Conservation (phyloP, 2,888 invertebrate genomes). For the Hirudinaria manillensis region DNA sequence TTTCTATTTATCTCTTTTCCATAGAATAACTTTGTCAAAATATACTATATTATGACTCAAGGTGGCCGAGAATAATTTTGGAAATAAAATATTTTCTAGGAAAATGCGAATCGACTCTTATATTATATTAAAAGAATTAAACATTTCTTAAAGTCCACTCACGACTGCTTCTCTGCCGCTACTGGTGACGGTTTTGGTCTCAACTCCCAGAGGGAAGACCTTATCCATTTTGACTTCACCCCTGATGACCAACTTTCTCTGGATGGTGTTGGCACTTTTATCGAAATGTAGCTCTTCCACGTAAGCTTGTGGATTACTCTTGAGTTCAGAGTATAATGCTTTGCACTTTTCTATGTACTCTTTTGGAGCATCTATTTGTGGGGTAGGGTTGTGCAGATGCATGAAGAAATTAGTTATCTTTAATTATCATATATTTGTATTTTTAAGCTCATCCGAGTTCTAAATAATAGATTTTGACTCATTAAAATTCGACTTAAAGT, state of each 20-base stretch:
- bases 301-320: constrained; percentile 24
- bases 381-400: not conserved
- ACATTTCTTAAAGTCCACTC: not conserved
- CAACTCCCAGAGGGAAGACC: constrained; percentile 19
- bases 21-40: not conserved
- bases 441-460: too few relatives aligned
- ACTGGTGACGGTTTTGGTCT: not conserved
- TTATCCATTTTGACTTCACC: constrained; percentile 25
- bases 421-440: not conserved
- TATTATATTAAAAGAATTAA: not conserved
- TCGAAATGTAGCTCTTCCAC: constrained; percentile 21
- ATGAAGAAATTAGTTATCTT: not conserved
- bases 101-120: not conserved
- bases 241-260: constrained; percentile 9
- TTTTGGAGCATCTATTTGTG: constrained; percentile 17
- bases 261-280: constrained; percentile 1
- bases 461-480: too few relatives aligned
- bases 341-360: constrained; percentile 23
- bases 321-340: constrained; percentile 5
- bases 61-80: not conserved
- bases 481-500: too few relatives aligned
- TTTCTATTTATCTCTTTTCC: not conserved
- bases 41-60: too few relatives aligned
- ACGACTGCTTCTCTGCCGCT: constrained; percentile 19
- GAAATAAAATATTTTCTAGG: not conserved